A percentile compares a stretch with the other conserved stretches of the same genome.
Evolutionary conservation across 2,888 invertebrate genomes (phyloP).

Genomic region (Pasiphila rectangulata): DNA sequence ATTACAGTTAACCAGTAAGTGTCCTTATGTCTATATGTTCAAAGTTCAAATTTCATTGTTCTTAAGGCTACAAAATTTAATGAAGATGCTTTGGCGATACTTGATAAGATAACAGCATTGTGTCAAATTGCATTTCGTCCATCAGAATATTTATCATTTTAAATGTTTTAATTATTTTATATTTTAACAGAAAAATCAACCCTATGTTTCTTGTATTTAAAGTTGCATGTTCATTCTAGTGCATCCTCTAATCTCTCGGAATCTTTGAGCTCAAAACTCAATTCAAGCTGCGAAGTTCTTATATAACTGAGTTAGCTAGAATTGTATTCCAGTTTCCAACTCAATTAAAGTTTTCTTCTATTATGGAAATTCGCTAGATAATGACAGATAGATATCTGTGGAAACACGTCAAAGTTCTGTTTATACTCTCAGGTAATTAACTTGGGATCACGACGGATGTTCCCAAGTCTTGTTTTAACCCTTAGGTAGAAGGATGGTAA

Average conservation of each 20-base stretch:
- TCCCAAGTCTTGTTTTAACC: too few relatives aligned
- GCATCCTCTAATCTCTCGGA: constrained; percentile 22
- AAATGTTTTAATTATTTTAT: background rate
- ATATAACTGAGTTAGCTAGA: constrained; percentile 45
- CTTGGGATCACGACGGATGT: too few relatives aligned
- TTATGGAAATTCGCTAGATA: constrained; percentile 46
- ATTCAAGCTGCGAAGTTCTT: constrained; percentile 35
- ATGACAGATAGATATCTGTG: constrained; percentile 28
- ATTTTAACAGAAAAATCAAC: background rate
- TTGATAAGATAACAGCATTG: too few relatives aligned
- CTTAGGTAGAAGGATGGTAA: too few relatives aligned
- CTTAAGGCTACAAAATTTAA: too few relatives aligned
- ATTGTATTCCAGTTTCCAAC: constrained; percentile 44
- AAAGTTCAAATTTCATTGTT: too few relatives aligned
- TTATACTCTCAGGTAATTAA: constrained; percentile 8
- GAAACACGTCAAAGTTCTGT: constrained; percentile 14
- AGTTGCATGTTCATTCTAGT: constrained; percentile 4
- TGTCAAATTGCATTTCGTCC: too few relatives aligned
- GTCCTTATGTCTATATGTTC: too few relatives aligned
- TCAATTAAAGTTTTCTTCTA: constrained; percentile 55
- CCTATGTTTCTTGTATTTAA: background rate
- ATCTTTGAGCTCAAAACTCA: constrained; percentile 23
- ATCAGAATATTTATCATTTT: too few relatives aligned
- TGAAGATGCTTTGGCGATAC: too few relatives aligned
- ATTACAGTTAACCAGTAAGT: too few relatives aligned